These are phyloP conservation scores for Castor canadensis DNA, from an alignment of 2,113 vertebrate species.

Conservation along the genomic window DNA sequence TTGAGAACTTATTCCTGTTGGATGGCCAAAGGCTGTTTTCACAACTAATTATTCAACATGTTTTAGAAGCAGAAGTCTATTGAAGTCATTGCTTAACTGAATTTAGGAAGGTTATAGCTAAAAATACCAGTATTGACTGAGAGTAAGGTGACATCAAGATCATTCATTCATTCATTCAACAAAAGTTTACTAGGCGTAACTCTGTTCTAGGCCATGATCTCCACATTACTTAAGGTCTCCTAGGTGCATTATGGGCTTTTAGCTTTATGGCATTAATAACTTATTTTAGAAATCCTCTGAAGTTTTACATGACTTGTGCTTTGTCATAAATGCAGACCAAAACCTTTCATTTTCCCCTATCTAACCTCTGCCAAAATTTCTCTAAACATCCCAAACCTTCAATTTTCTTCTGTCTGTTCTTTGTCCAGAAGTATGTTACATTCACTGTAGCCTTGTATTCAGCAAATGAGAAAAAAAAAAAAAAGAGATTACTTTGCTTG, in stretches of 20 bases:
- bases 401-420: slow-evolving; percentile 37
- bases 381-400: background rate
- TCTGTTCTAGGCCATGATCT: background rate
- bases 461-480: slow-evolving; percentile 15
- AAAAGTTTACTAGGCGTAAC: background rate
- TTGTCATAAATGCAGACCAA: slow-evolving; percentile 34
- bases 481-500: slow-evolving; percentile 15
- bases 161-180: background rate
- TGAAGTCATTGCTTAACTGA: background rate
- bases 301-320: slow-evolving; percentile 24
- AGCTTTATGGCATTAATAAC: background rate
- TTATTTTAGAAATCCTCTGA: slow-evolving; percentile 27
- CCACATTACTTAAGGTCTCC: background rate
- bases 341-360: background rate
- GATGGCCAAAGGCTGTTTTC: background rate
- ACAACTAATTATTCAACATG: background rate
- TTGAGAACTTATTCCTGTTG: background rate
- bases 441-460: background rate
- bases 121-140: background rate
- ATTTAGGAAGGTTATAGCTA: background rate
- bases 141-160: background rate
- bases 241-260: background rate
- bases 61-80: background rate
- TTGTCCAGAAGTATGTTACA: slow-evolving; percentile 28
- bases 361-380: background rate